Evolutionary conservation across 2,888 invertebrate species (phyloP).

Genomic region (Acrocyrtus sp.): DNA sequence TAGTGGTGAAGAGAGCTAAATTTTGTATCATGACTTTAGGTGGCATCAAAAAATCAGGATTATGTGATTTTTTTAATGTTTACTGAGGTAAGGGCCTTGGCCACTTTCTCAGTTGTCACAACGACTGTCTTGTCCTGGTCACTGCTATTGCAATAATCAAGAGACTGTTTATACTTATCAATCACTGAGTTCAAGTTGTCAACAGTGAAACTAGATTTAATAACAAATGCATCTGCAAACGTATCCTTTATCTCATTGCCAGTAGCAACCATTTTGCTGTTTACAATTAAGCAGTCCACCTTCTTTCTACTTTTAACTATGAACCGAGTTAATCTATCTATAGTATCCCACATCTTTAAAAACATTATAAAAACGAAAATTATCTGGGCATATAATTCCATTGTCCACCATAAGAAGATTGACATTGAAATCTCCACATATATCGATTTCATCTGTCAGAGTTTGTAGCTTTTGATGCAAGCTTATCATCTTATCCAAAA

Average conservation of each 20-base stretch:
- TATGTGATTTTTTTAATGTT: conserved; percentile 12
- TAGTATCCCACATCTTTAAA: conserved; percentile 13
- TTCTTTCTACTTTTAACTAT: neutral
- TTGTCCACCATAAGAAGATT: neutral
- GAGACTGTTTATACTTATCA: neutral
- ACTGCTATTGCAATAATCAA: neutral
- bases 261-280: neutral
- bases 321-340: conserved; percentile 12
- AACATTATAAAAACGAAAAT: neutral
- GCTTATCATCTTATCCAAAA: too few species aligned
- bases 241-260: neutral
- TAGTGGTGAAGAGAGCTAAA: neutral
- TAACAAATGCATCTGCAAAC: neutral
- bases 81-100: neutral
- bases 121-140: neutral
- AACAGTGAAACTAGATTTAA: neutral
- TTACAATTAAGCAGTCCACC: neutral
- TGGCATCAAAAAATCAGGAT: neutral
- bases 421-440: neutral
- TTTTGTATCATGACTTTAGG: conserved; percentile 1
- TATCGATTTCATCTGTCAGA: neutral
- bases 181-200: neutral
- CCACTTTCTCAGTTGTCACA: neutral
- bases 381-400: conserved; percentile 3
- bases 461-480: too few species aligned